Conservation (phyloP, 2,797 vertebrate genomes). For the Poecile montanus region DNA sequence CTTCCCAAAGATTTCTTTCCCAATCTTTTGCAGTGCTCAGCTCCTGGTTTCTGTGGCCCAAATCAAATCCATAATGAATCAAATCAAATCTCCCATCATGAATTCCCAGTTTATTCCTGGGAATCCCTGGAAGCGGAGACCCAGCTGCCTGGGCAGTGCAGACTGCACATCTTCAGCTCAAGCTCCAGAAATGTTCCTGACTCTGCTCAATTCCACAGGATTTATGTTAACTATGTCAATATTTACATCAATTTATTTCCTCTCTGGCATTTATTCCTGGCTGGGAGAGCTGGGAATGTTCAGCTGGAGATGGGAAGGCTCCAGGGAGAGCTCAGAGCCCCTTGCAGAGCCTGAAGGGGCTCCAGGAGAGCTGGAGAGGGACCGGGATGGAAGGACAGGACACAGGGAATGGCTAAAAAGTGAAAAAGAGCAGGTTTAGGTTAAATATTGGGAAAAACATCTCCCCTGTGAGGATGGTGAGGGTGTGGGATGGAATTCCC, state of each 20-base stretch:
- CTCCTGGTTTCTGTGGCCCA: neutral
- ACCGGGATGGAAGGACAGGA: neutral
- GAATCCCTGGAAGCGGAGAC: neutral
- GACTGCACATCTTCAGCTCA: neutral
- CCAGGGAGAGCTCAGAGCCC: neutral
- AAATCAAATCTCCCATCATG: neutral
- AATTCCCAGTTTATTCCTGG: neutral
- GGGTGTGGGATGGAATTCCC: neutral
- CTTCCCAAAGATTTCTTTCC: neutral
- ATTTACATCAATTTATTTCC: neutral
- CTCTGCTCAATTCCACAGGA: neutral
- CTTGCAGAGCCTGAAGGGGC: neutral
- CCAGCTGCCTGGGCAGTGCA: neutral
- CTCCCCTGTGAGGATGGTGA: neutral
- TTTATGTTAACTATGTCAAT: no score
- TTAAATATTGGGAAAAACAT: neutral
- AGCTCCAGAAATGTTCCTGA: neutral
- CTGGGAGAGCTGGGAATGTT: neutral
- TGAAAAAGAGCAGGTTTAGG: neutral
- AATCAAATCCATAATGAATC: neutral
- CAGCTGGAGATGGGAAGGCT: fast-evolving
- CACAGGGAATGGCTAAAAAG: neutral
- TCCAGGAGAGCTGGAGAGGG: neutral
- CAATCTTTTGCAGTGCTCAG: neutral
- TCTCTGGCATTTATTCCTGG: neutral